These are phyloP conservation scores for Pomacea canaliculata DNA, from an alignment of 2,888 invertebrate species.

Conservation along the genomic window DNA sequence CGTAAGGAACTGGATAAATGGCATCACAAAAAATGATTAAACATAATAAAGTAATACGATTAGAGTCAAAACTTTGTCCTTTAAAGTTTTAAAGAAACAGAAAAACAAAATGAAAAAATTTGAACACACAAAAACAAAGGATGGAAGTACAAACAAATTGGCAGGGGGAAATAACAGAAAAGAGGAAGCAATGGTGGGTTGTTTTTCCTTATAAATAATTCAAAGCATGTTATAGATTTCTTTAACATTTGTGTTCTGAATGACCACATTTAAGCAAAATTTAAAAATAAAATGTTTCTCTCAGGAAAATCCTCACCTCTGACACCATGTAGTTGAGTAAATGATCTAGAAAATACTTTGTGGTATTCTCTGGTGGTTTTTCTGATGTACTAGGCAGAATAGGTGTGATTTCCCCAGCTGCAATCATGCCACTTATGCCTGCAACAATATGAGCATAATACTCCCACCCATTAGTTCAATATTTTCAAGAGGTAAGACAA, in stretches of 20 bases:
- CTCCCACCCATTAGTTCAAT: background rate
- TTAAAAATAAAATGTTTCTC: no score
- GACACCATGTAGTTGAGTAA: conserved; percentile 91
- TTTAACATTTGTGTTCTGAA: no score
- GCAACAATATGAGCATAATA: conserved; percentile 65
- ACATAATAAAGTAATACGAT: background rate
- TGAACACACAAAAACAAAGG: no score
- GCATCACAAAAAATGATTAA: background rate
- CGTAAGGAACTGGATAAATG: background rate
- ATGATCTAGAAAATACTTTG: conserved; percentile 88
- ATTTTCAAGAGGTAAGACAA: no score
- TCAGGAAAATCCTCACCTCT: conserved; percentile 73
- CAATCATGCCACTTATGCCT: conserved; percentile 77
- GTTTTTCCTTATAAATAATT: no score
- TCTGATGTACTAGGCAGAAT: conserved; percentile 84
- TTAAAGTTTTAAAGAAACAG: background rate
- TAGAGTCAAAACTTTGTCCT: no score
- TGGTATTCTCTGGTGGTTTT: conserved; percentile 85
- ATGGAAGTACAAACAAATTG: no score
- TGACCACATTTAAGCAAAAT: no score
- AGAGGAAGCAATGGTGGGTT: no score
- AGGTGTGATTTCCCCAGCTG: conserved; percentile 81
- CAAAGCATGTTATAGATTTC: no score
- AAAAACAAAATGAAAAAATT: no score
- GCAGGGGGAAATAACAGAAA: no score